phyloP scores from a whole-genome alignment of 2,888 invertebrate genomes.

The Melanostoma mellinum region DNA sequence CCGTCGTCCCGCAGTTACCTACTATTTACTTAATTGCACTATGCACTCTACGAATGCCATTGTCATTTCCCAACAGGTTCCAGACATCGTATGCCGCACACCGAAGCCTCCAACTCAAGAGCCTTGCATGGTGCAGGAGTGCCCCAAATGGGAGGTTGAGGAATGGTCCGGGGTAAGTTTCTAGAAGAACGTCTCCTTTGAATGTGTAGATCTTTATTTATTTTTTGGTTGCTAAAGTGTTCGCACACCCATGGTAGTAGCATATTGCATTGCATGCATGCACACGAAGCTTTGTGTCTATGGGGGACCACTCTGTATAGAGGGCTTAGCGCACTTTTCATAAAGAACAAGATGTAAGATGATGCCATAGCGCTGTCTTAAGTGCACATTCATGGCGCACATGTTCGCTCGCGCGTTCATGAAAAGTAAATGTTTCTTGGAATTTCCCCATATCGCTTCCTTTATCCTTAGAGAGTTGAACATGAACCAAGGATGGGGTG shows the following conservation, averaged over 20 bases:
- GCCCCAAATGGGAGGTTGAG: conserved; percentile 93
- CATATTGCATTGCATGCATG: conserved; percentile 63
- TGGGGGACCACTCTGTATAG: neutral
- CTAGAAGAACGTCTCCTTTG: conserved; percentile 34
- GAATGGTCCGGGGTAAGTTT: conserved; percentile 95
- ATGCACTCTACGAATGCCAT: conserved; percentile 63
- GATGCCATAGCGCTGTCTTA: conserved; percentile 71
- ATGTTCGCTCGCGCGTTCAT: conserved; percentile 69
- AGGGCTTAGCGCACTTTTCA: conserved; percentile 16
- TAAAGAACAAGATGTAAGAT: conserved; percentile 40
- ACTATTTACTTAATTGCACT: conserved; percentile 69
- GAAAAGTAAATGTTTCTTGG: conserved; percentile 67
- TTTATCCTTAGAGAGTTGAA: conserved; percentile 30
- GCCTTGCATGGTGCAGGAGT: conserved; percentile 91
- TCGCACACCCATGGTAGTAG: conserved; percentile 51
- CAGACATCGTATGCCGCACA: conserved; percentile 89
- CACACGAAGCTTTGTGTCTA: conserved; percentile 20
- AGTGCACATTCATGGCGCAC: conserved; percentile 66
- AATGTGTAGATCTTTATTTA: conserved; percentile 69
- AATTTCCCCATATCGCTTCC: conserved; percentile 53
- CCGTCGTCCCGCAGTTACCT: conserved; percentile 50
- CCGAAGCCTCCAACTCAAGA: conserved; percentile 91
- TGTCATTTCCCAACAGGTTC: conserved; percentile 83
- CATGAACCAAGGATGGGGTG: neutral
- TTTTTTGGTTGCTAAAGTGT: conserved; percentile 64